Base-by-base conservation (phyloP, 2,888 invertebrate species). In the Drosophila aldrichi region DNA sequence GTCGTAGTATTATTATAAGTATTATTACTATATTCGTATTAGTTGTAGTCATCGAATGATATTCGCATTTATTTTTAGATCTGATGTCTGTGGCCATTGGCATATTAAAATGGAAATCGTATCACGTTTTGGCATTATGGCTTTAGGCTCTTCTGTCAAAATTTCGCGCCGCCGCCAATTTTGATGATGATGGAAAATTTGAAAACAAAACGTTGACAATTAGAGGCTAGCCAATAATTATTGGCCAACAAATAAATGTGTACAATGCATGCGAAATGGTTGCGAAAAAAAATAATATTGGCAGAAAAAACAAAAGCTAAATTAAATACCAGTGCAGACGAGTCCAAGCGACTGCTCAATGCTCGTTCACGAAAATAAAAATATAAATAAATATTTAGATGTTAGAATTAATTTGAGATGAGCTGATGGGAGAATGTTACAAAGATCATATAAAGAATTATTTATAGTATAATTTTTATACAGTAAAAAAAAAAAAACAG, bases 111-210 rank as follows among this genome's bases (percentile, higher is more conserved):
- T 70, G 46, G n/a, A 67, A 83, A 63, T 68, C 56, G 65, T 29
- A 77, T 72, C 83, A 88, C 83, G 81, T 76, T 82, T 80, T 88
- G 67, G 69, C 72, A 82, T 82, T 82, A 87, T 75, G 80, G 77
- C 77, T 82, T 85, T 70, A 41, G 32, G 48, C 58, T 25, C 61
- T 32, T 29, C 52, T 59, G 43, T 49, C 60, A 34, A 29, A 46
- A 46, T 44, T 57, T 22, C 41, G 32, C 56, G 65, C 51, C 49
- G 51, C 61, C 40, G 79, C 61, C 74, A 62, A 67, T 62, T 74
- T 79, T 52, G 51, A 67, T 60, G 61, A 51, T 64, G 44, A 34
- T 48, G 58, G 49, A 44, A 44, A 59, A 52, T 56, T 44, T 14
- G 43, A 49, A 32, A 20, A 6, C 29, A 40, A 62, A 52, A 65